Evolutionary conservation across 1,140 invertebrate genomes (phyloP).

Genomic region (Microvelia longipes): DNA sequence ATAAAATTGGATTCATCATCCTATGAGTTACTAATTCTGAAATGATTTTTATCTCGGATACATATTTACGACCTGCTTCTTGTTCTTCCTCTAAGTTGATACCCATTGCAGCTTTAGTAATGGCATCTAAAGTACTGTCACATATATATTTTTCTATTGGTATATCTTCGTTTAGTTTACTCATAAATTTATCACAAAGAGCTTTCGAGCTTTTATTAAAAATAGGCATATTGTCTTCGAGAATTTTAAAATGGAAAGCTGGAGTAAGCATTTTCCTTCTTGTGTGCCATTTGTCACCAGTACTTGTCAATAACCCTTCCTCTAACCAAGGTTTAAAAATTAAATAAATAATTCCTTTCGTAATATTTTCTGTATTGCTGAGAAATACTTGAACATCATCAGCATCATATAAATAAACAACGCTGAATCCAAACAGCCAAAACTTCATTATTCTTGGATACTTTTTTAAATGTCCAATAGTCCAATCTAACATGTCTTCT

Average conservation of each 20-base stretch:
- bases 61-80: background rate
- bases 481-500: background rate
- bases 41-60: background rate
- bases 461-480: background rate
- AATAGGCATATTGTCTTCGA: slow-evolving; percentile 52
- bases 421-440: background rate
- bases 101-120: slow-evolving; percentile 23
- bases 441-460: background rate
- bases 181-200: slow-evolving; percentile 30
- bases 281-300: slow-evolving; percentile 46
- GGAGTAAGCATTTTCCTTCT: slow-evolving; percentile 50
- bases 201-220: slow-evolving; percentile 50
- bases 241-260: slow-evolving; percentile 35
- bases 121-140: slow-evolving; percentile 54
- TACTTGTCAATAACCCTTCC: slow-evolving; percentile 44
- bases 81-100: background rate
- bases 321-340: slow-evolving; percentile 50
- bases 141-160: slow-evolving; percentile 48
- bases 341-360: slow-evolving; percentile 46
- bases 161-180: slow-evolving; percentile 26
- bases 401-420: background rate
- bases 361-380: slow-evolving; percentile 35
- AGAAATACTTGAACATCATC: slow-evolving; percentile 23
- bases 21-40: background rate
- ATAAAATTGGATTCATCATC: background rate